These are phyloP conservation scores for Aelia acuminata DNA, from an alignment of 2,888 invertebrate genomes.

Conservation along the genomic window DNA sequence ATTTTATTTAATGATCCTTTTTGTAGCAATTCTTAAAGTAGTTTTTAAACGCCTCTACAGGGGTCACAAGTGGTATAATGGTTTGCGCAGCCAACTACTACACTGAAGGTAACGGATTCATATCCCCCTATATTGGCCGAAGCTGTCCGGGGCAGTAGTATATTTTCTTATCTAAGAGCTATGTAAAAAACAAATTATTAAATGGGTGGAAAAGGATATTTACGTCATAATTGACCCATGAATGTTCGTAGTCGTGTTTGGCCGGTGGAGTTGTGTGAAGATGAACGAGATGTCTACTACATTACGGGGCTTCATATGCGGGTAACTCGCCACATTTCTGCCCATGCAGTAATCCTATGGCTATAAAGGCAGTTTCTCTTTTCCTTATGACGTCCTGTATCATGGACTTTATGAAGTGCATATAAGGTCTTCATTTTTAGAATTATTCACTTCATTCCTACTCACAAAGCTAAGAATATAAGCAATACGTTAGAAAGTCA, in stretches of 20 bases:
- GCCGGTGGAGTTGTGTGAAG: not conserved
- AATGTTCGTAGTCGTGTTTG: conserved; percentile 4
- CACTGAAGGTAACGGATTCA: no score
- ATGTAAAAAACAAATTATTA: no score
- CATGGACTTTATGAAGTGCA: not conserved
- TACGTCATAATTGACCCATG: not conserved
- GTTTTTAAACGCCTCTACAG: no score
- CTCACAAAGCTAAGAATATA: not conserved
- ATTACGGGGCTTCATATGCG: conserved; percentile 1
- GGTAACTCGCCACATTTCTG: conserved; percentile 21
- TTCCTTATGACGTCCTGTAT: not conserved
- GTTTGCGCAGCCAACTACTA: no score
- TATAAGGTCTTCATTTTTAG: not conserved
- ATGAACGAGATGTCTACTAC: not conserved
- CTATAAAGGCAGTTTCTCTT: conserved; percentile 11
- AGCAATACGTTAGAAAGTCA: no score
- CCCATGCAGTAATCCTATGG: not conserved
- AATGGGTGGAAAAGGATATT: not conserved
- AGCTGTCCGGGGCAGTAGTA: no score
- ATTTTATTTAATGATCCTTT: no score
- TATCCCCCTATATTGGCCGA: no score
- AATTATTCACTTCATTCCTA: not conserved
- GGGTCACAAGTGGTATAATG: no score
- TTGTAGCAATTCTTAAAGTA: no score
- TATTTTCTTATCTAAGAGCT: no score